These are phyloP conservation scores for Prosopocoilus inquinatus DNA, from an alignment of 2,888 invertebrate species.

Conservation along the genomic window DNA sequence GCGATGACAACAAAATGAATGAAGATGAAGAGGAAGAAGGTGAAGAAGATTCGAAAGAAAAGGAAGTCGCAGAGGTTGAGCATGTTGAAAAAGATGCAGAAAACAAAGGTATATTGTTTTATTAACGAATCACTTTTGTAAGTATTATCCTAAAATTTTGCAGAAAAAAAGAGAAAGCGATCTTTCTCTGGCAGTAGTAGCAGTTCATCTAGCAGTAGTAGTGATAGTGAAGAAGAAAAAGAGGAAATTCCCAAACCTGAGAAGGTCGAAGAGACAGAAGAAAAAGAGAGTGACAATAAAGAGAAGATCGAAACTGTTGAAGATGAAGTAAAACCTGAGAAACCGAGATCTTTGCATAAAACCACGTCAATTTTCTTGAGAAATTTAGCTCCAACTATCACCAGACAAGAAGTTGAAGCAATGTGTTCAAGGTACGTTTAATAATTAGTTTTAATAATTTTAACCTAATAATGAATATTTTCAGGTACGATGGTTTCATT, in stretches of 20 bases:
- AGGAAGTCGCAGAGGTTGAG: conserved; percentile 46
- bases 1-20: conserved; percentile 19
- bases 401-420: conserved; percentile 73
- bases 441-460: not conserved
- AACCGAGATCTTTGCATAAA: conserved; percentile 80
- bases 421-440: conserved; percentile 30
- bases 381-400: conserved; percentile 93
- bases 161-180: conserved; percentile 50
- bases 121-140: not conserved
- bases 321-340: conserved; percentile 51
- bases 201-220: conserved; percentile 54
- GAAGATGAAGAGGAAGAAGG: conserved; percentile 17
- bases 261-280: conserved; percentile 41
- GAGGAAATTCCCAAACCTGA: conserved; percentile 35
- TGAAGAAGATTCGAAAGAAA: conserved; percentile 39
- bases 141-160: conserved; percentile 1
- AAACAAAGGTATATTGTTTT: conserved; percentile 33
- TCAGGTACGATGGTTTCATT: conserved; percentile 88
- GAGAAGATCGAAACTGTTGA: conserved; percentile 49
- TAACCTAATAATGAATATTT: conserved; percentile 66
- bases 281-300: conserved; percentile 37
- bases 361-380: conserved; percentile 96
- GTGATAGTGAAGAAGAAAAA: conserved; percentile 45
- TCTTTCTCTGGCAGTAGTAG: conserved; percentile 55
- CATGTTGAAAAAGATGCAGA: conserved; percentile 49